Evolutionary conservation across 37 sponge, comb jelly and placozoan species (phyloP).

Genomic region (Petrosia ficiformis): DNA sequence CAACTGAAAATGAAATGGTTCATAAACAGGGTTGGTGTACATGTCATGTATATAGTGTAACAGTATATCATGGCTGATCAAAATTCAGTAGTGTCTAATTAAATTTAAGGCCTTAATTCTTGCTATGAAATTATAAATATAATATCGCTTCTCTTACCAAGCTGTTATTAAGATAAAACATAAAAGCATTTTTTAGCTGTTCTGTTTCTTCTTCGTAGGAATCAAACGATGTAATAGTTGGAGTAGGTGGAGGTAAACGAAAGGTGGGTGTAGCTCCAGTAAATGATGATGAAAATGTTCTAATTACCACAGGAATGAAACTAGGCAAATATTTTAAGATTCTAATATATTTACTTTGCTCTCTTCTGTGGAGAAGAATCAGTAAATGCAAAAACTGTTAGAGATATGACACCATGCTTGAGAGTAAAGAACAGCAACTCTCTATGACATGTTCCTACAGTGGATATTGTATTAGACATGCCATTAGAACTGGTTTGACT

Average conservation of each 20-base stretch:
- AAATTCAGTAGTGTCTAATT: too few relatives aligned
- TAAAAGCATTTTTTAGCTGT: slow-evolving; percentile 39
- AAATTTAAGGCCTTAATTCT: too few relatives aligned
- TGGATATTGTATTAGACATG: too few relatives aligned
- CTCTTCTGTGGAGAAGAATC: too few relatives aligned
- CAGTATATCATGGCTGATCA: too few relatives aligned
- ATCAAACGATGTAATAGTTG: not conserved
- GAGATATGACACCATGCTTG: slow-evolving; percentile 44
- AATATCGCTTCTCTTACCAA: slow-evolving; percentile 12
- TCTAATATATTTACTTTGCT: too few relatives aligned
- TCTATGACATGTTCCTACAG: slow-evolving; percentile 3
- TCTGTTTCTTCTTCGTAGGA: slow-evolving; percentile 9
- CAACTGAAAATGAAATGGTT: too few relatives aligned
- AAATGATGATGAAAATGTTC: not conserved
- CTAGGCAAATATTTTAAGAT: too few relatives aligned
- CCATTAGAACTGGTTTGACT: too few relatives aligned
- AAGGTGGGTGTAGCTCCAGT: not conserved
- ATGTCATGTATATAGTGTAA: too few relatives aligned
- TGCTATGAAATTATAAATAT: not conserved
- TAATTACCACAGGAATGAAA: too few relatives aligned
- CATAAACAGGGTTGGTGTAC: too few relatives aligned
- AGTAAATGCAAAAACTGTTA: slow-evolving; percentile 12
- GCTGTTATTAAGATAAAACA: slow-evolving; percentile 34
- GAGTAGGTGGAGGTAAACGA: not conserved
- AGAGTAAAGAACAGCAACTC: slow-evolving; percentile 43